Conservation (phyloP, 1,140 invertebrate genomes). For the Cydia fagiglandana region DNA sequence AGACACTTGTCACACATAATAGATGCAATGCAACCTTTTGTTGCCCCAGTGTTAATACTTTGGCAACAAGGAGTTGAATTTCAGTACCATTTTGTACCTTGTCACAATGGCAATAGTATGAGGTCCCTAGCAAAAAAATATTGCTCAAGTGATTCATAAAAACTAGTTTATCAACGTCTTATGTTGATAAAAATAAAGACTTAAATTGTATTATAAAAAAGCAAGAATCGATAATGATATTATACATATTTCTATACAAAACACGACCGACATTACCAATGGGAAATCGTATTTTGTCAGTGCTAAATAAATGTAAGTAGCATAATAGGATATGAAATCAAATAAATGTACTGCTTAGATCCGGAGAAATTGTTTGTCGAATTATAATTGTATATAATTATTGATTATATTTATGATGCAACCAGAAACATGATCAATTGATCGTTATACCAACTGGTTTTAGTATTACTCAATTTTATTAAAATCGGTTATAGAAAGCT, state of each 20-base stretch:
- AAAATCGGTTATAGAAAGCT: background rate
- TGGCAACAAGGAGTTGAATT: too few relatives aligned
- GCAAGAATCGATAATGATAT: too few relatives aligned
- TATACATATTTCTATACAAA: background rate
- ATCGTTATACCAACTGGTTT: background rate
- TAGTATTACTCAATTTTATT: background rate
- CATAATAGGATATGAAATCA: slow-evolving; percentile 50
- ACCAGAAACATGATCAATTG: slow-evolving; percentile 9
- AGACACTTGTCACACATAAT: too few relatives aligned
- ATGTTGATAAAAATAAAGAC: background rate
- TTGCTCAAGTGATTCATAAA: background rate
- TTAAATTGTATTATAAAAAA: background rate
- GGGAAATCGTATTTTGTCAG: slow-evolving; percentile 33
- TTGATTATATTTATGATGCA: slow-evolving; percentile 22
- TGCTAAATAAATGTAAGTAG: slow-evolving; percentile 51
- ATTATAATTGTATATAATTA: slow-evolving; percentile 46
- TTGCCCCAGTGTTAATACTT: too few relatives aligned
- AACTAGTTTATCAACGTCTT: background rate
- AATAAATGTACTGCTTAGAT: slow-evolving; percentile 40
- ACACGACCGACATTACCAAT: slow-evolving; percentile 10
- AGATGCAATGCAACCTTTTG: too few relatives aligned
- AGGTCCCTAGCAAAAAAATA: too few relatives aligned
- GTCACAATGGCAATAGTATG: too few relatives aligned
- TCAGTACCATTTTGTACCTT: too few relatives aligned
- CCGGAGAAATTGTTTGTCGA: slow-evolving; percentile 40